A percentile compares a stretch with the other conserved stretches of the same genome.
Conservation (phyloP, 2,888 invertebrate species). For the Pediacus dermestoides region DNA sequence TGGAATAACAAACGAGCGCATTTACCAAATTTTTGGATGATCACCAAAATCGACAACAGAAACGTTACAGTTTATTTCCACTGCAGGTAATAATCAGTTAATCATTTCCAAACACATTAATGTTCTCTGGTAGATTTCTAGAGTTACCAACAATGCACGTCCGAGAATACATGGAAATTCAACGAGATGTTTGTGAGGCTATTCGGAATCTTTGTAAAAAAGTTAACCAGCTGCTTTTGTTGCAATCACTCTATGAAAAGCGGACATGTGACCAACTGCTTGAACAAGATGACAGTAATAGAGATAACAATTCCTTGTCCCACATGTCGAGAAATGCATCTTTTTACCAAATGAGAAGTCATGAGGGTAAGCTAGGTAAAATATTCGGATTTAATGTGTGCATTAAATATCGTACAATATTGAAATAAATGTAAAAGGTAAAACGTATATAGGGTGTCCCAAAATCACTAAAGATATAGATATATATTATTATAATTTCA, state of each 20-base stretch:
- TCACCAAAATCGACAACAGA: constrained; percentile 58
- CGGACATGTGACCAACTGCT: constrained; percentile 63
- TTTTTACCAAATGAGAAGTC: constrained; percentile 41
- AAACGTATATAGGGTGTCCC: too few species aligned
- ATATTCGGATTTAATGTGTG: too few species aligned
- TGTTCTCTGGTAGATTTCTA: constrained; percentile 48
- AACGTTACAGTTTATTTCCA: constrained; percentile 65
- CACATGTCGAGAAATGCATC: constrained; percentile 39
- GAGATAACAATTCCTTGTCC: constrained; percentile 34
- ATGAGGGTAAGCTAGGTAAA: constrained; percentile 39
- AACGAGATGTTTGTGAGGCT: constrained; percentile 53
- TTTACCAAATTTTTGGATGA: constrained; percentile 69
- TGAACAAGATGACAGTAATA: constrained; percentile 56
- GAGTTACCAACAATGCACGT: constrained; percentile 55
- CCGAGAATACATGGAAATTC: constrained; percentile 52
- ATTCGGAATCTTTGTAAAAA: constrained; percentile 59
- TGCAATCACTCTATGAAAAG: constrained; percentile 66
- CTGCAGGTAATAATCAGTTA: constrained; percentile 52
- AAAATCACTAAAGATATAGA: too few species aligned
- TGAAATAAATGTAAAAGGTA: too few species aligned
- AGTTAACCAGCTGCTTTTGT: constrained; percentile 66
- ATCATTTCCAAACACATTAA: constrained; percentile 10
- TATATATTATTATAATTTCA: too few species aligned
- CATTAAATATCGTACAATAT: too few species aligned
- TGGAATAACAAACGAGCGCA: constrained; percentile 53